Evolutionary conservation across 2,113 vertebrate genomes (phyloP), one percentile per base, ranked within the genome.

Genomic region (Caracal caracal): DNA sequence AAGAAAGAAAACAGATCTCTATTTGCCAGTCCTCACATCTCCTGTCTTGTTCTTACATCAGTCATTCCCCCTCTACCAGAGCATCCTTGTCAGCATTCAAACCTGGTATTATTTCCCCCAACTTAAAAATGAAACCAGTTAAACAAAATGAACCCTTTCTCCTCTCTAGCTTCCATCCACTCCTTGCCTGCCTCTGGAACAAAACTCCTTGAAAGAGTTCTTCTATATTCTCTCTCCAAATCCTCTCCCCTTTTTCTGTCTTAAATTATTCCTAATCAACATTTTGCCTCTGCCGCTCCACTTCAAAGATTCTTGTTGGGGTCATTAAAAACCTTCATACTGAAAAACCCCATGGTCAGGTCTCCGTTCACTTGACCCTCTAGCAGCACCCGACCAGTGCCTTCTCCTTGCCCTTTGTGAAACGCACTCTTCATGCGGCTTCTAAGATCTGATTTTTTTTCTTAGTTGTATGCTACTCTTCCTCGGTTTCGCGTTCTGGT

Each of bases 41-140:
- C 17, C 59, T 66, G n/a, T 70, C 35, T 30, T 47, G 40, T n/a
- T 73, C 37, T 61, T 7, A 20, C 12, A 76, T 22, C 61, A 33
- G 28, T 24, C 61, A 49, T 40, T 56, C 73, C 89, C 63, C 43
- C 63, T 73, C 63, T 16, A 47, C 49, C 26, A 78, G 26, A 10
- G 68, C 53, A 78, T 43, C 81, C 22, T 33, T 10, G 28, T 51
- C 40, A 80, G 85, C 22, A 84, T 43, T 49, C 76, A 87, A 83
- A 97, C 22, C 10, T 94, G 51, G 35, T 71, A 33, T 24, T 66
- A 89, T 30, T n/a, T 84, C 65, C 26, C 28, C 19, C 37, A 76
- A 70, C 15, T 73, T 90, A 90, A 88, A 97, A 84, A 87, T 16
- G 40, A 75, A 92, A 79, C 24, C 17, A 76, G 37, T 82, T 43